phyloP scores from a whole-genome alignment of 1,140 invertebrate species.

The Drosophila subpulchrella region DNA sequence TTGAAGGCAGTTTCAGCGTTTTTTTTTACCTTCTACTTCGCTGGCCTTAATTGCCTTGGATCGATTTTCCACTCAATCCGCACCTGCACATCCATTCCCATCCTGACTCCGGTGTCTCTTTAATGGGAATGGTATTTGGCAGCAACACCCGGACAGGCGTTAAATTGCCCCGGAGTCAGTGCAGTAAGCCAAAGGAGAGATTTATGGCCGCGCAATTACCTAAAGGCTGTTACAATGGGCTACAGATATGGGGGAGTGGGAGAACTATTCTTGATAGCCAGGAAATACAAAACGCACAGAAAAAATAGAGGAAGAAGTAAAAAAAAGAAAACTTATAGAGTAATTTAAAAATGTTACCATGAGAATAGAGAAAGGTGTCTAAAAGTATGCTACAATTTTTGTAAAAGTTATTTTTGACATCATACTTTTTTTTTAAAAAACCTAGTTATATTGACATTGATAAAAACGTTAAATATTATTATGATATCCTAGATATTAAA shows the following conservation, averaged over 20 bases:
- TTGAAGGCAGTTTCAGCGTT: constrained; percentile 59
- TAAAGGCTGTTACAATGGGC: constrained; percentile 41
- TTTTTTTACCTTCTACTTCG: neutral
- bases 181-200: constrained; percentile 64
- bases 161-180: constrained; percentile 48
- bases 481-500: too few species aligned
- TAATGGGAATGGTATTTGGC: constrained; percentile 45
- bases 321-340: too few species aligned
- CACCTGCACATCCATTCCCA: constrained; percentile 35
- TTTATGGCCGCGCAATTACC: constrained; percentile 72
- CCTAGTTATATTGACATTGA: too few species aligned
- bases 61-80: constrained; percentile 62
- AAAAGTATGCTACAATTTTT: too few species aligned
- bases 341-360: too few species aligned
- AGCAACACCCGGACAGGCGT: constrained; percentile 50
- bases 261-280: constrained; percentile 26
- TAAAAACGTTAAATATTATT: too few species aligned
- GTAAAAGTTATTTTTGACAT: too few species aligned
- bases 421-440: too few species aligned
- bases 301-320: neutral
- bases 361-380: too few species aligned
- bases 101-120: constrained; percentile 43
- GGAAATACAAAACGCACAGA: neutral
- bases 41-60: constrained; percentile 71
- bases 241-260: constrained; percentile 6